These are phyloP conservation scores for Agrenia bidenticulata DNA, from an alignment of 2,888 invertebrate genomes.

Conservation along the genomic window DNA sequence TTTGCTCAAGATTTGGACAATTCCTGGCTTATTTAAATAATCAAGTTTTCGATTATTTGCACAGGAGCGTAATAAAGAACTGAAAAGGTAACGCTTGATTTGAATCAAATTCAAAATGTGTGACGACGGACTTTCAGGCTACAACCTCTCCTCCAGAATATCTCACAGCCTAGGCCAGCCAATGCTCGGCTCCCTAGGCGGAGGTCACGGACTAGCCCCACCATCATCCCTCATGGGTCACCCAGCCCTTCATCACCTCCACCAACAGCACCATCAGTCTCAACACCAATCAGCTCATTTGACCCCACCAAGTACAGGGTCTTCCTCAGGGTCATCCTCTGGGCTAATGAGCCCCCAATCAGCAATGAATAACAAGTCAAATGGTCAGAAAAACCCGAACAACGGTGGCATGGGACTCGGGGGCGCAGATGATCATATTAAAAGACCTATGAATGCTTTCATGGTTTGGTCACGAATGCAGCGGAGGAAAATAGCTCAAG, in stretches of 20 bases:
- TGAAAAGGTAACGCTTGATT: no score
- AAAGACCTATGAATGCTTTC: conserved; percentile 43
- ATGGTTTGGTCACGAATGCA: conserved; percentile 71
- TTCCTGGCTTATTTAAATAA: no score
- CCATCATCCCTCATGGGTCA: conserved; percentile 48
- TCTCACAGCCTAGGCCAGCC: conserved; percentile 47
- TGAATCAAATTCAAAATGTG: no score
- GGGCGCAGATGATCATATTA: conserved; percentile 35
- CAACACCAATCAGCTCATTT: conserved; percentile 45
- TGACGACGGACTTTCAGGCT: conserved; percentile 49
- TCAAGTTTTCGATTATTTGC: no score
- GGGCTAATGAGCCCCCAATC: conserved; percentile 50
- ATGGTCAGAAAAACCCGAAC: no score
- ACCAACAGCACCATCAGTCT: conserved; percentile 43
- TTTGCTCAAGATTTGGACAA: no score
- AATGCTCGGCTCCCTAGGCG: conserved; percentile 49
- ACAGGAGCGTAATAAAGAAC: no score
- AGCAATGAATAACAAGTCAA: conserved; percentile 25
- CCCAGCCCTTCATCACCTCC: conserved; percentile 48
- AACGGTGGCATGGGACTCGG: conserved; percentile 29
- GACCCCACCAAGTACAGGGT: conserved; percentile 51
- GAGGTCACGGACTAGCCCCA: conserved; percentile 44
- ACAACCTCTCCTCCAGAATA: conserved; percentile 44
- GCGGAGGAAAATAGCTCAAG: conserved; percentile 85
- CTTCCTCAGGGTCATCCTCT: conserved; percentile 49